These are phyloP conservation scores for Procavia capensis DNA, from an alignment of 2,113 vertebrate genomes.

Conservation along the genomic window DNA sequence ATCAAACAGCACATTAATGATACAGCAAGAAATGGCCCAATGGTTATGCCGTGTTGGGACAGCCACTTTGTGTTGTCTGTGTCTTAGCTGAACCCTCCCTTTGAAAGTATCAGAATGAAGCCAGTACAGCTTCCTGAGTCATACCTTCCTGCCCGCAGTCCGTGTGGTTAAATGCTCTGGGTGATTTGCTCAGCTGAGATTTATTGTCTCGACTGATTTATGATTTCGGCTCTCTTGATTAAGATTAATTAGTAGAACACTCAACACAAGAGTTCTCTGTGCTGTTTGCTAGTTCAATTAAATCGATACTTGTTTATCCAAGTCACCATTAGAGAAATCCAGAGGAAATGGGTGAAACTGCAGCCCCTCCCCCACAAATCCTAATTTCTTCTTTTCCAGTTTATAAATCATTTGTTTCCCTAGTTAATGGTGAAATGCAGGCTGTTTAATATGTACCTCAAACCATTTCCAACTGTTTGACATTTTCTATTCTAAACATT, in stretches of 20 bases:
- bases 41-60: neutral
- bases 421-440: neutral
- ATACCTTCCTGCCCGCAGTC: neutral
- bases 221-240: neutral
- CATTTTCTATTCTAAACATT: neutral
- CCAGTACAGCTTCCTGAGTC: neutral
- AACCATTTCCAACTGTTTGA: neutral
- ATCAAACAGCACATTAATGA: neutral
- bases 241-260: neutral
- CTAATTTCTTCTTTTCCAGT: constrained; percentile 15
- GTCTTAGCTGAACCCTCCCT: neutral
- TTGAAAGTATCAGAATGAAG: neutral
- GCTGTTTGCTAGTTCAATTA: neutral
- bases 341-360: neutral
- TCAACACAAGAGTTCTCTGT: neutral
- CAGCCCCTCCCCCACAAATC: neutral
- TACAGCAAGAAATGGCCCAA: neutral
- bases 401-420: neutral
- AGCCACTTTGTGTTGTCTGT: neutral
- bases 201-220: neutral
- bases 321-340: neutral
- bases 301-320: neutral
- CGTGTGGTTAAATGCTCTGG: neutral
- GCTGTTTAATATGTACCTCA: neutral
- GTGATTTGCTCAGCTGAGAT: neutral